Evolutionary conservation across 2,797 vertebrate species (phyloP).

Genomic region (Parauchenoglanis ngamensis): DNA sequence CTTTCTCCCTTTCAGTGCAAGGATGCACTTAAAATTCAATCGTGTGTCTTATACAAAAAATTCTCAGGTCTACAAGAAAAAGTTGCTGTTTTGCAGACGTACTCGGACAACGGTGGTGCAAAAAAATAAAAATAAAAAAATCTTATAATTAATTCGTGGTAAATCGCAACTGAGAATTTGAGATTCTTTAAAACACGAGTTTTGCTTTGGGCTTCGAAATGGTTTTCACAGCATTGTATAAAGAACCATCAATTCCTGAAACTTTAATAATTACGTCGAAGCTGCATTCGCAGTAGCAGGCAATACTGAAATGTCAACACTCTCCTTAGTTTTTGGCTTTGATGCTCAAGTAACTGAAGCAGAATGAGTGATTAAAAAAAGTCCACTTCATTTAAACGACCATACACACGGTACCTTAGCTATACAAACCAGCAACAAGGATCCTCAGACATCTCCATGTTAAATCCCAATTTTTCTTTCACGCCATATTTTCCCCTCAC

Average conservation of each 20-base stretch:
- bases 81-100: neutral
- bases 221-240: neutral
- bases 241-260: neutral
- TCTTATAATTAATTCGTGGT: neutral
- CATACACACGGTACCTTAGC: neutral
- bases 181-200: neutral
- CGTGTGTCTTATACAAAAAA: neutral
- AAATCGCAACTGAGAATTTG: neutral
- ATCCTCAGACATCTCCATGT: neutral
- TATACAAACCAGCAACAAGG: neutral
- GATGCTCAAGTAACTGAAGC: neutral
- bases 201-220: neutral
- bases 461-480: no score
- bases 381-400: neutral
- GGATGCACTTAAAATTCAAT: neutral
- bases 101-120: neutral
- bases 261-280: neutral
- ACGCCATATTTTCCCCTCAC: neutral
- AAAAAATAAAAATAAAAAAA: neutral
- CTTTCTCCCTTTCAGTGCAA: neutral
- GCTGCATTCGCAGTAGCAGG: neutral
- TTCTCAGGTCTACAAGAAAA: neutral
- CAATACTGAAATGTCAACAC: neutral
- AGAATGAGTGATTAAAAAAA: neutral
- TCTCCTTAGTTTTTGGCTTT: neutral